Conservation (phyloP, 2,113 vertebrate genomes). For the Ardeotis arabs region DNA sequence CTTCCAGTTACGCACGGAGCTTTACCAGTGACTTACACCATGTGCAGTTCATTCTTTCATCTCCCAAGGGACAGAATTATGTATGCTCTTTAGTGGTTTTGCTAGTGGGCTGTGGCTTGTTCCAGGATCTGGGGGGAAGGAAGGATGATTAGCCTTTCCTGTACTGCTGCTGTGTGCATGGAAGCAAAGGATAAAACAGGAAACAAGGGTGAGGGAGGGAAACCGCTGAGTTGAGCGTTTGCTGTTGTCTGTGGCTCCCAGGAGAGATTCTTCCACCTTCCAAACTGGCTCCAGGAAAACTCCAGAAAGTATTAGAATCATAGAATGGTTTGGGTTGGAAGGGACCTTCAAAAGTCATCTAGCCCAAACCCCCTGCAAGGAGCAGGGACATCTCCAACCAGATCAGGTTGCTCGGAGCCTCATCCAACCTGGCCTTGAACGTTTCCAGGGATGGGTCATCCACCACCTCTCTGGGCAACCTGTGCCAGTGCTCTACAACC, state of each 20-base stretch:
- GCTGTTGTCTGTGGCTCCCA: neutral
- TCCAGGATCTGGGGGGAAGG: constrained; percentile 15
- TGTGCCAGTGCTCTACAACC: too few species aligned
- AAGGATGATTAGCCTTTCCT: constrained; percentile 2
- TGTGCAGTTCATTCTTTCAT: constrained; percentile 27
- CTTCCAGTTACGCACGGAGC: neutral
- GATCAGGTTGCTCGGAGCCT: too few species aligned
- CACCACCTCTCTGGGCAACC: too few species aligned
- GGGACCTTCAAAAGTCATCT: too few species aligned
- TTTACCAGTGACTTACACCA: neutral
- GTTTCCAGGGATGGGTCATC: too few species aligned
- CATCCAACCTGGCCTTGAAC: too few species aligned
- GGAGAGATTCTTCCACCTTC: neutral
- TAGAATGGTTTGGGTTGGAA: too few species aligned
- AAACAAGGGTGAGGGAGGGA: neutral
- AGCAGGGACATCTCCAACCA: too few species aligned
- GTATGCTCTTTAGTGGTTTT: constrained; percentile 56
- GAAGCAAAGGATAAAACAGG: neutral
- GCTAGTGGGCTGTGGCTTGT: constrained; percentile 41
- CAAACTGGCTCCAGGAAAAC: neutral
- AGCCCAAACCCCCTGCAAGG: too few species aligned
- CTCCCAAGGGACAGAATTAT: constrained; percentile 34
- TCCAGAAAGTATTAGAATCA: neutral
- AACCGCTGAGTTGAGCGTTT: neutral
- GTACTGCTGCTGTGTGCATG: neutral